Evolutionary conservation across 2,797 vertebrate species (phyloP).

Genomic region (Carcharodon carcharias): DNA sequence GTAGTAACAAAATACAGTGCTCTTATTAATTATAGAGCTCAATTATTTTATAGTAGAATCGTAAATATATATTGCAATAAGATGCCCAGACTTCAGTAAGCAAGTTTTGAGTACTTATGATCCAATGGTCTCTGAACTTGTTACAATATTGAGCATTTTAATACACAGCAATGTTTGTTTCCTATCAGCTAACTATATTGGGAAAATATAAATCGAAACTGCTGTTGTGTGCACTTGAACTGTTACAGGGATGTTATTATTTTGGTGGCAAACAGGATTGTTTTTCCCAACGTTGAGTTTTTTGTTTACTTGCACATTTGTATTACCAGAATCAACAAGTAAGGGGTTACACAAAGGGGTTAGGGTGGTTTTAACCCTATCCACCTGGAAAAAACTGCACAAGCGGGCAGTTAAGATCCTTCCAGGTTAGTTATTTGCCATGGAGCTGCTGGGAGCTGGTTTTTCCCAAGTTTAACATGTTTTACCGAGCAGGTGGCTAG

Average conservation of each 20-base stretch:
- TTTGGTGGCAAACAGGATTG: neutral
- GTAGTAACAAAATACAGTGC: neutral
- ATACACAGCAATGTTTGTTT: neutral
- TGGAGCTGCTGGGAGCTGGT: neutral
- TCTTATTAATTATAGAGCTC: neutral
- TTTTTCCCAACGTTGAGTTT: neutral
- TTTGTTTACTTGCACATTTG: neutral
- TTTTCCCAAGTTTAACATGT: neutral
- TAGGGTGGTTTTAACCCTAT: neutral
- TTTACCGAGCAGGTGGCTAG: neutral
- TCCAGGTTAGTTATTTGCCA: neutral
- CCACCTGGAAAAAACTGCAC: neutral
- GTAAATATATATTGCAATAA: neutral
- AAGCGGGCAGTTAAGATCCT: neutral
- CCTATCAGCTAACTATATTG: neutral
- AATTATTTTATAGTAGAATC: neutral
- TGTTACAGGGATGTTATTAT: neutral
- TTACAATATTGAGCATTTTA: neutral
- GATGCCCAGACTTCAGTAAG: neutral
- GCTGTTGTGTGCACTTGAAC: neutral
- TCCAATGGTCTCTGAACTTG: neutral
- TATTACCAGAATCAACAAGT: neutral
- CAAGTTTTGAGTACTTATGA: neutral
- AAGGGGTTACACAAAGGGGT: neutral
- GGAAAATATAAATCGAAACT: neutral